Conservation (phyloP, 2,888 invertebrate species). For the Elaeidobius kamerunicus region DNA sequence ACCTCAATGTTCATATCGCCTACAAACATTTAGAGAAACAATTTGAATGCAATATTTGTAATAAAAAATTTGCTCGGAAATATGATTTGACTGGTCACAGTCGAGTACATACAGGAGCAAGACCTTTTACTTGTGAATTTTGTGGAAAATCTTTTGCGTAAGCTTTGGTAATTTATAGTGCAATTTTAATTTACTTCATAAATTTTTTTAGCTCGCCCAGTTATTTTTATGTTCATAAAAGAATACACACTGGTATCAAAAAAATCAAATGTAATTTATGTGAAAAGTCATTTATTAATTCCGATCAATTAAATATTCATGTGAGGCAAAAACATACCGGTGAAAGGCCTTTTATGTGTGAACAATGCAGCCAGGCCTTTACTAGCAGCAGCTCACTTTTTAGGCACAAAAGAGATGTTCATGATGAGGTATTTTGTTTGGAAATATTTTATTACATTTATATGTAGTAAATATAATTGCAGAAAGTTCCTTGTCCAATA, state of each 20-base stretch:
- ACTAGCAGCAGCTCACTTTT: conserved; percentile 15
- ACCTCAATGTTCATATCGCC: conserved; percentile 18
- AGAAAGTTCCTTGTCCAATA: conserved; percentile 25
- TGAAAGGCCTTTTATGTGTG: conserved; percentile 26
- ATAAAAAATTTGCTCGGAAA: conserved; percentile 22
- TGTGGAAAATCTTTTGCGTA: conserved; percentile 24
- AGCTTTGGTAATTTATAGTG: conserved; percentile 10
- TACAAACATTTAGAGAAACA: conserved; percentile 19
- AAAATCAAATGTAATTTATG: conserved; percentile 20
- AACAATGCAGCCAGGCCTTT: conserved; percentile 24
- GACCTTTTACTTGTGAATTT: conserved; percentile 20
- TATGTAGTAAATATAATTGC: conserved; percentile 5
- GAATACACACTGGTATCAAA: conserved; percentile 13
- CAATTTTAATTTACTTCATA: neutral
- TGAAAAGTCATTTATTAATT: conserved; percentile 10
- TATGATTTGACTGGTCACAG: conserved; percentile 16
- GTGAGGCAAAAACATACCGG: conserved; percentile 24
- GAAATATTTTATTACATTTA: neutral
- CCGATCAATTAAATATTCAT: conserved; percentile 21
- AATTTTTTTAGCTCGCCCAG: conserved; percentile 13
- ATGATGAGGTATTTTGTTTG: conserved; percentile 13
- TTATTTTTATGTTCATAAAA: conserved; percentile 19
- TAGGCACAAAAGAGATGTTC: conserved; percentile 23
- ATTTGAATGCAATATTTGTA: conserved; percentile 17
- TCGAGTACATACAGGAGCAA: conserved; percentile 23